These are phyloP conservation scores for Sarcophaga subvicina DNA, from an alignment of 2,888 invertebrate species.

Conservation along the genomic window DNA sequence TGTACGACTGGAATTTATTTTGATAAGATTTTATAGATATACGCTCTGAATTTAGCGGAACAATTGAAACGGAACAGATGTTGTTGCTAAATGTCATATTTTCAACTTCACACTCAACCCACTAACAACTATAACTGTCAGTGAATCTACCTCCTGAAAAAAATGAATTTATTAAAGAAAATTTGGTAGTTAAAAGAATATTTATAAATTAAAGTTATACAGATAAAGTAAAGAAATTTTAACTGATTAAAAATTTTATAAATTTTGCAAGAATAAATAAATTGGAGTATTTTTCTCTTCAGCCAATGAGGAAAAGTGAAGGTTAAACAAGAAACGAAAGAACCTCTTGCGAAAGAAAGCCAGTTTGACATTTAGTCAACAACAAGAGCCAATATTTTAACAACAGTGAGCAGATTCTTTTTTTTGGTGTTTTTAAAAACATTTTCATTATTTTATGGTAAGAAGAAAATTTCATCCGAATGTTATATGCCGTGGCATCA, in stretches of 20 bases:
- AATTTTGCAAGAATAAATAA: neutral
- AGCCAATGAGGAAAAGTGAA: constrained; percentile 5
- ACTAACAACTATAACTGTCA: constrained; percentile 23
- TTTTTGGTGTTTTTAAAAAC: constrained; percentile 34
- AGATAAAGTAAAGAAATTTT: no score
- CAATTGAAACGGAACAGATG: neutral
- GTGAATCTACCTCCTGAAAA: constrained; percentile 26
- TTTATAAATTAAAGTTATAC: constrained; percentile 10
- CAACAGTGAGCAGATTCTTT: constrained; percentile 27
- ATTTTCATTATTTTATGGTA: constrained; percentile 17
- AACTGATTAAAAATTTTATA: neutral
- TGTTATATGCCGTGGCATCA: neutral
- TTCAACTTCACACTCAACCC: neutral
- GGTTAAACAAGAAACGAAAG: constrained; percentile 15
- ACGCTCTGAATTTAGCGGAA: neutral
- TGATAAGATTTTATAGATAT: no score
- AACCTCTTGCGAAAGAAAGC: neutral
- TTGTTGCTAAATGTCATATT: neutral
- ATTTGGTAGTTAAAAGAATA: neutral
- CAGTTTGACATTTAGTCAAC: constrained; percentile 21
- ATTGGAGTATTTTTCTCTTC: neutral
- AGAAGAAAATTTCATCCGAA: neutral
- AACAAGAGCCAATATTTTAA: constrained; percentile 37
- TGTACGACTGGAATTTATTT: no score
- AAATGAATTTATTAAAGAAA: constrained; percentile 8